Evolutionary conservation across 2,797 vertebrate species (phyloP).

Genomic region (Pseudotriccus pelzelni): DNA sequence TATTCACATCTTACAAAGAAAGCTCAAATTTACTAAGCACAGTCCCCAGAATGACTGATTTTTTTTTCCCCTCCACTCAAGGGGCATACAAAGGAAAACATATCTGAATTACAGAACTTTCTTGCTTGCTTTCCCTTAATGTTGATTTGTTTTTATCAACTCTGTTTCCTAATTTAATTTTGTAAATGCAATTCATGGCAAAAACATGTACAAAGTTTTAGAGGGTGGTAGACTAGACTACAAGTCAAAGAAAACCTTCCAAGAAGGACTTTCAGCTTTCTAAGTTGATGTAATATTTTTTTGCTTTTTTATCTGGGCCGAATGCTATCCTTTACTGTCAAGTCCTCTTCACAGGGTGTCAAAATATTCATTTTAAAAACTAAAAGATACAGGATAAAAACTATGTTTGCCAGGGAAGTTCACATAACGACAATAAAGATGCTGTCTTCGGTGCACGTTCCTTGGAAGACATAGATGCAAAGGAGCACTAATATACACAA

Average conservation of each 20-base stretch:
- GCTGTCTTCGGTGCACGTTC: not conserved
- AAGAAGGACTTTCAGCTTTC: not conserved
- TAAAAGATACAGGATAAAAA: not conserved
- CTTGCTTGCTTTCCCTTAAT: not conserved
- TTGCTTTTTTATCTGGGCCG: not conserved
- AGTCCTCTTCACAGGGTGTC: not conserved
- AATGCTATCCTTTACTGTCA: not conserved
- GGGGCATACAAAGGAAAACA: not conserved
- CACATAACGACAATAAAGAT: not conserved
- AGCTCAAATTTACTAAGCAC: not conserved
- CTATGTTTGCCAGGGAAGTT: not conserved
- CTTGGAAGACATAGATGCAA: not conserved
- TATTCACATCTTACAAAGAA: not conserved
- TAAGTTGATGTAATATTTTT: not conserved
- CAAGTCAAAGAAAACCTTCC: not conserved
- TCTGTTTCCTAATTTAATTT: not conserved
- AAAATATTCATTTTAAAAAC: not conserved
- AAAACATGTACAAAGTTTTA: not conserved
- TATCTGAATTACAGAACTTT: not conserved
- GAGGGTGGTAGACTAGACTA: not conserved
- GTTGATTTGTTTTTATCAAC: not conserved
- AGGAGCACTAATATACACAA: not conserved
- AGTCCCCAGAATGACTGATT: not conserved
- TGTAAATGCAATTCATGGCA: not conserved
- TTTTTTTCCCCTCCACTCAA: fast-evolving